These are phyloP conservation scores for Fringilla coelebs DNA, from an alignment of 2,797 vertebrate species.

Conservation along the genomic window DNA sequence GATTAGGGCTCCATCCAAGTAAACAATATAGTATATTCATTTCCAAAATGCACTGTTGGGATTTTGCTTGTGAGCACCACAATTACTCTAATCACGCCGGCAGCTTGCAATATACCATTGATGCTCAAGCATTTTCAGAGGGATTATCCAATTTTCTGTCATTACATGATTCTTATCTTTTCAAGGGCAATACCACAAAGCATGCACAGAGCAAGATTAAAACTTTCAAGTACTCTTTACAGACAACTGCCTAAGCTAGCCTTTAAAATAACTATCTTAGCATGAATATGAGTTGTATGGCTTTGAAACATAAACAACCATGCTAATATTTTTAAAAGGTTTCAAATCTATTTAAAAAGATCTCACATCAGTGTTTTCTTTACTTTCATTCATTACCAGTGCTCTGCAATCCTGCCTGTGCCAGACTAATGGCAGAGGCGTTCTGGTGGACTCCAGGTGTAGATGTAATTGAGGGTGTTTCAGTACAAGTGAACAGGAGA, in stretches of 20 bases:
- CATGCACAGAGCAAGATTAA: conserved; percentile 94
- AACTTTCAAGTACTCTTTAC: conserved; percentile 83
- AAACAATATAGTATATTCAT: conserved; percentile 66
- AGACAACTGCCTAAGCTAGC: conserved; percentile 87
- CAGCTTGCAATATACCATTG: conserved; percentile 66
- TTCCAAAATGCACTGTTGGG: conserved; percentile 69
- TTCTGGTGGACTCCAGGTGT: conserved; percentile 40
- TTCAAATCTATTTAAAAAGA: conserved; percentile 22
- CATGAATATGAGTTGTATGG: conserved; percentile 90
- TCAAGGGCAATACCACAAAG: conserved; percentile 86
- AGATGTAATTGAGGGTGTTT: conserved; percentile 36
- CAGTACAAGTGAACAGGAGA: neutral
- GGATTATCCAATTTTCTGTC: conserved; percentile 67
- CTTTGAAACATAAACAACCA: conserved; percentile 26
- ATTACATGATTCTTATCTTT: conserved; percentile 90
- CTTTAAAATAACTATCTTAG: conserved; percentile 87
- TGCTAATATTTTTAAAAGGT: neutral
- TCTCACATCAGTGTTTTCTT: neutral
- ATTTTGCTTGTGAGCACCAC: conserved; percentile 66
- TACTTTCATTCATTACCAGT: neutral
- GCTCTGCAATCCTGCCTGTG: neutral
- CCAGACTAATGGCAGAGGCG: neutral
- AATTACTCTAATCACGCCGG: conserved; percentile 65
- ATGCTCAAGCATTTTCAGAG: conserved; percentile 66
- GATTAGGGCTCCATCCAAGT: conserved; percentile 67